A percentile compares a stretch with the other conserved stretches of the same genome.
phyloP scores from a whole-genome alignment of 2,888 invertebrate genomes.

The Agriotes lineatus region DNA sequence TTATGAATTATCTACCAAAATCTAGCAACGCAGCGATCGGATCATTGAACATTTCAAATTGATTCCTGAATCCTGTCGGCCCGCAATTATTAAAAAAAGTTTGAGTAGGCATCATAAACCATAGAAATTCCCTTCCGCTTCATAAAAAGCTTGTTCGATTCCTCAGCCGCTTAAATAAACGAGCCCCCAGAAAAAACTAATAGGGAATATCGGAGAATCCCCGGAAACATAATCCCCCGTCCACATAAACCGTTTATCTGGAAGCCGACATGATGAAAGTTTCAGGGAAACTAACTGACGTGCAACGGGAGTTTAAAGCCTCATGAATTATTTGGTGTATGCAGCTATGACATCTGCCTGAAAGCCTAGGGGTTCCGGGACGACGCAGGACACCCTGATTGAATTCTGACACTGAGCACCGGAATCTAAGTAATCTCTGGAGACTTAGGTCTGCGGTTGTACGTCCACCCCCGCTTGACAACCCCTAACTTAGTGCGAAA shows the following conservation, averaged over 20 bases:
- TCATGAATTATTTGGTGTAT: constrained; percentile 41
- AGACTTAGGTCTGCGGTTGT: constrained; percentile 49
- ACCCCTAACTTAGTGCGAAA: constrained; percentile 37
- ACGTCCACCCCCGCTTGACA: constrained; percentile 27
- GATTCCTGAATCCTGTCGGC: not conserved
- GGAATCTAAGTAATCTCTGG: constrained; percentile 58
- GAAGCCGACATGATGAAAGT: constrained; percentile 27
- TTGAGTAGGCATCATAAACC: not conserved
- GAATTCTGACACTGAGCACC: constrained; percentile 58
- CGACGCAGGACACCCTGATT: constrained; percentile 51
- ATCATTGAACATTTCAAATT: not conserved
- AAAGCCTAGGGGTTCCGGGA: constrained; percentile 31
- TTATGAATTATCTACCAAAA: not conserved
- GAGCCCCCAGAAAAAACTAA: not conserved
- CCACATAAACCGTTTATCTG: constrained; percentile 33
- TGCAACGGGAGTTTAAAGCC: constrained; percentile 36
- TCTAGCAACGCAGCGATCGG: not conserved
- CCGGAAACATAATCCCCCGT: constrained; percentile 23
- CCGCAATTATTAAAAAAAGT: not conserved
- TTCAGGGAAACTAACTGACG: constrained; percentile 29
- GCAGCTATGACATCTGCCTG: constrained; percentile 42
- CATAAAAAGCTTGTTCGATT: not conserved
- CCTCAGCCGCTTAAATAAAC: not conserved
- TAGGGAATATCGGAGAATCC: constrained; percentile 11
- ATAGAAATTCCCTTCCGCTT: not conserved